Conservation (phyloP, 1,140 invertebrate genomes). For the Bombus superbus region DNA sequence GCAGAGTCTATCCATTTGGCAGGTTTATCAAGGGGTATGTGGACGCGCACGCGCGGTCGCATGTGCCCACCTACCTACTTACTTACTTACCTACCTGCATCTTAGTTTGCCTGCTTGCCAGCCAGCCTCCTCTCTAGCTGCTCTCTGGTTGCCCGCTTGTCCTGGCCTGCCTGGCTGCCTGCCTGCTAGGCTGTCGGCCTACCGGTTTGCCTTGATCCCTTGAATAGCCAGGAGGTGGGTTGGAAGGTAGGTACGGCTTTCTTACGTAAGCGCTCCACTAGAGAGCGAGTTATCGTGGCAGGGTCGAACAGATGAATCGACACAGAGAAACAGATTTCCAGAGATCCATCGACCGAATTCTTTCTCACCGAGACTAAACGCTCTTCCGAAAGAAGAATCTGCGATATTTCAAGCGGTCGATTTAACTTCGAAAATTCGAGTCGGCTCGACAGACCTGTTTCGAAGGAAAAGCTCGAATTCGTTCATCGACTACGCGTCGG, state of each 20-base stretch:
- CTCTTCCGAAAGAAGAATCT: background rate
- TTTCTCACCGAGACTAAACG: too few relatives aligned
- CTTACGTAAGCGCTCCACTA: constrained; percentile 63
- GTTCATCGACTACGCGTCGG: background rate
- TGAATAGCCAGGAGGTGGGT: constrained; percentile 69
- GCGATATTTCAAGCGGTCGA: background rate
- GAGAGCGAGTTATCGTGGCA: constrained; percentile 45
- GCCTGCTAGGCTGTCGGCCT: constrained; percentile 15
- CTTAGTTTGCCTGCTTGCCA: constrained; percentile 35
- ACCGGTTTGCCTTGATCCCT: constrained; percentile 72
- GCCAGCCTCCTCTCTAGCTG: constrained; percentile 10
- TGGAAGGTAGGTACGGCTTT: constrained; percentile 57
- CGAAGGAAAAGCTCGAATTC: background rate
- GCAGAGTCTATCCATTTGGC: constrained; percentile 46
- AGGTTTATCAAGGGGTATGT: constrained; percentile 46
- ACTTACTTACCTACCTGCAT: constrained; percentile 62
- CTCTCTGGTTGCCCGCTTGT: constrained; percentile 20
- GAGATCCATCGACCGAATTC: background rate
- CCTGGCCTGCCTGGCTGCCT: constrained; percentile 24
- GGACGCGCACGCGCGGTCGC: constrained; percentile 30
- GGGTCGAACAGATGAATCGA: constrained; percentile 28
- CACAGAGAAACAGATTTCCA: constrained; percentile 15
- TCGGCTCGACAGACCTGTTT: background rate
- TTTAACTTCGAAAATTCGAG: background rate
- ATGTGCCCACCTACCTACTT: constrained; percentile 50